A percentile compares a stretch with the other conserved stretches of the same genome.
Conservation (phyloP, 2,797 vertebrate genomes). For the Anisognathus igniventris region DNA sequence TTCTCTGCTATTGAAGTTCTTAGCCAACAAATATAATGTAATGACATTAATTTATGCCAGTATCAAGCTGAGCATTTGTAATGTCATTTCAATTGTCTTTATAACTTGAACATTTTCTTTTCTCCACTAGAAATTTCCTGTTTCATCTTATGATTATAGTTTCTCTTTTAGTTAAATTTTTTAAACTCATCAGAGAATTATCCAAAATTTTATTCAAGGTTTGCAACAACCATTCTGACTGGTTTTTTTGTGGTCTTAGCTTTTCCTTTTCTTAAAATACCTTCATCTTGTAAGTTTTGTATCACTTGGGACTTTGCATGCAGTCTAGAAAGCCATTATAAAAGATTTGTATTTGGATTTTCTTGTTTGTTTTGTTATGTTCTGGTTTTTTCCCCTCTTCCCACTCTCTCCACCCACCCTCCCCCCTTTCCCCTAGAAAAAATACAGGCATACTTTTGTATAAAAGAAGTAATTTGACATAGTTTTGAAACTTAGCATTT, state of each 20-base stretch:
- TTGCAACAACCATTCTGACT: background rate
- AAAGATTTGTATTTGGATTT: background rate
- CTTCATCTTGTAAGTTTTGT: background rate
- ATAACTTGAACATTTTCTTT: background rate
- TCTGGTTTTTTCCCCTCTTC: background rate
- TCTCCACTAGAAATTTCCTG: background rate
- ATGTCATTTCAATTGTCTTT: background rate
- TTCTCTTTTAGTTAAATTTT: background rate
- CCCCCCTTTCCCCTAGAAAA: background rate
- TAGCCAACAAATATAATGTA: background rate
- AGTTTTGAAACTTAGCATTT: background rate
- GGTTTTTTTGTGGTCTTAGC: background rate
- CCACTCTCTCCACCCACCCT: background rate
- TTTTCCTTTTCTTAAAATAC: background rate
- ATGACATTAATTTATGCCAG: background rate
- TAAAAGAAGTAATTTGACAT: background rate
- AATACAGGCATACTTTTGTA: background rate
- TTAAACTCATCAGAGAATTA: background rate
- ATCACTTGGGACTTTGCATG: background rate
- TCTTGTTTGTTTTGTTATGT: background rate
- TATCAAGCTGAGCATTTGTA: background rate
- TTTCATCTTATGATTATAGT: background rate
- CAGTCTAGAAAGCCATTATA: background rate
- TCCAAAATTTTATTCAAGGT: background rate
- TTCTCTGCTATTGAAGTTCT: background rate